Percentiles rank a stretch among this genome's conserved stretches.
phyloP scores from a whole-genome alignment of 2,113 vertebrate species.

The Martes martes region DNA sequence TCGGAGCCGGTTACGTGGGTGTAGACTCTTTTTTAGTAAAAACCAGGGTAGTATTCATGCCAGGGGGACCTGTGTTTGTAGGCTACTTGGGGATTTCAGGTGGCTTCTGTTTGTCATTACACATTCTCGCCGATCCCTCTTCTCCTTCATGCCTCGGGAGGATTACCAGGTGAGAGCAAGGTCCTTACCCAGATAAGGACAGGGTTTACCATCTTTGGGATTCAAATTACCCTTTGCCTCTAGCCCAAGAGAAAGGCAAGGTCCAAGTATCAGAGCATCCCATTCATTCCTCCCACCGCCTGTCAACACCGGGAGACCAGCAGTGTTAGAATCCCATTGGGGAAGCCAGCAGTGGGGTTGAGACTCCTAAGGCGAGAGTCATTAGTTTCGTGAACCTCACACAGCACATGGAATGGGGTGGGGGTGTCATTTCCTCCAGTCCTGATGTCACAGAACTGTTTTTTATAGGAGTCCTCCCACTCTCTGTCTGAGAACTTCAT shows the following conservation, averaged over 20 bases:
- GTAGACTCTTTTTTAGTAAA: accelerated
- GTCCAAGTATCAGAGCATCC: not conserved
- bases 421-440: not conserved
- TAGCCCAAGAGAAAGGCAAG: not conserved
- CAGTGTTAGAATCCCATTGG: not conserved
- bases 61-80: accelerated
- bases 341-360: not conserved
- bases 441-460: not conserved
- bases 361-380: not conserved
- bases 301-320: no score
- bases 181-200: not conserved
- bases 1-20: no score
- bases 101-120: not conserved
- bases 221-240: not conserved
- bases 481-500: slow-evolving; percentile 42
- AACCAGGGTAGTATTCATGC: not conserved
- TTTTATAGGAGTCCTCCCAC: slow-evolving; percentile 53
- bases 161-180: not conserved
- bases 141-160: not conserved
- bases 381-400: not conserved
- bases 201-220: not conserved
- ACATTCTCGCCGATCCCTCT: not conserved
- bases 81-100: accelerated
- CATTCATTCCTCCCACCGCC: not conserved
- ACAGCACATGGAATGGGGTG: not conserved